phyloP scores from a whole-genome alignment of 1,140 invertebrate species.

The Mylabris phalerata region DNA sequence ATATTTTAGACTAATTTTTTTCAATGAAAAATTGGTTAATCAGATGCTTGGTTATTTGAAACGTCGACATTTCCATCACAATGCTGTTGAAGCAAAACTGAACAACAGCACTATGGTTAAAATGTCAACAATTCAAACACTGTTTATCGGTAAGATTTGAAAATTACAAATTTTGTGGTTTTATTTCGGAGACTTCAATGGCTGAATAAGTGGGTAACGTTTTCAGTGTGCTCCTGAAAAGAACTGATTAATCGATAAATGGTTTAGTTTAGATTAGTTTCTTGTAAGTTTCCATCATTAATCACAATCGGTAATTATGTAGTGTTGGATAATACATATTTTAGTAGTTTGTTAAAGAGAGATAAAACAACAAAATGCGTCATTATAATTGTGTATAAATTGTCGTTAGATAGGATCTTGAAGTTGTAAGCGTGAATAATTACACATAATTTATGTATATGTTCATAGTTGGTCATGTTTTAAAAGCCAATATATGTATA shows the following conservation, averaged over 20 bases:
- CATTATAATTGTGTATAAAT: conserved; percentile 10
- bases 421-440: conserved; percentile 12
- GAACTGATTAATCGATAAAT: too few relatives aligned
- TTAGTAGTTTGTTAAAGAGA: too few relatives aligned
- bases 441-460: conserved; percentile 11
- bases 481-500: background rate
- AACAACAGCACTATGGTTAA: conserved; percentile 44
- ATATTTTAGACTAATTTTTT: conserved; percentile 11
- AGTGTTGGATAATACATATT: too few relatives aligned
- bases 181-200: too few relatives aligned
- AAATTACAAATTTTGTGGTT: too few relatives aligned
- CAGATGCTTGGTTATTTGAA: conserved; percentile 35
- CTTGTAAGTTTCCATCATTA: too few relatives aligned
- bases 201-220: too few relatives aligned
- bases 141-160: background rate
- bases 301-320: too few relatives aligned
- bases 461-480: conserved; percentile 8
- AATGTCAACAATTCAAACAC: conserved; percentile 42
- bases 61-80: conserved; percentile 42
- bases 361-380: background rate
- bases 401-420: conserved; percentile 8
- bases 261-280: too few relatives aligned
- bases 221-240: too few relatives aligned
- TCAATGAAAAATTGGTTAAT: background rate
- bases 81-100: conserved; percentile 38